Evolutionary conservation across 92 coral and sea anemone species (phyloP), one percentile per base, ranked within the genome.

Genomic region (Virgularia gustaviana): DNA sequence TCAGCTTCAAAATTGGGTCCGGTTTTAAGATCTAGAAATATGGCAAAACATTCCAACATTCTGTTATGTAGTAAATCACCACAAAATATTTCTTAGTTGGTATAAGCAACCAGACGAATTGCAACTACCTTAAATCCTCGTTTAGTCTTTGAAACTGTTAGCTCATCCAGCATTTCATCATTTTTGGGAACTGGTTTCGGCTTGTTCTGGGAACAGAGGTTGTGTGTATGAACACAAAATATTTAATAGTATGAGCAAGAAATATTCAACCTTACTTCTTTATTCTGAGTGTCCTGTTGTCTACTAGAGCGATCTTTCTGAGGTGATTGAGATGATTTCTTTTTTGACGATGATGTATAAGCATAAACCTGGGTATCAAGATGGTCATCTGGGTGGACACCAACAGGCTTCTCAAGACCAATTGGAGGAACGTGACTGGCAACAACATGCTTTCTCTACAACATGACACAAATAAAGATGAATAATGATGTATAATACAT

Each of bases 1-100:
- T 92, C 61, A 92, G 81, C 0, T 86, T 86, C 85, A 92, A 31
- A 38, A 92, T 89, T 41, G 98, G 98, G 65, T 92, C 98, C 19
- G 98, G 98, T 56, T 89, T 90, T 3, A 92, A 87, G 65, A 90
- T 82, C 98, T 92, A 66, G 15, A 81, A 72, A 39, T 39, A 39
- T 39, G 45, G 45, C 45, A 7, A 39, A 39, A 7, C 15, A 39
- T 39, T 39, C 9, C 45, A 7, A 15, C 45, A 7, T 39, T 39
- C 45, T 39, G 45, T 53, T 25, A 13, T 16, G 2, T 53, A 60
- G 0, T 34, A 32, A 1, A 20, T 29, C 12, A 16, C 45, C 39
- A 16, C 20, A 43, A 43, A 43, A 43, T 22, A 43, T 13, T 13
- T 43, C 13, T 43, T 13, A 1, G 13, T 43, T 16, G 20, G 5